Percentiles rank a stretch among this genome's conserved stretches.
These are phyloP conservation scores for Myotis findleyi DNA, from an alignment of 2,797 vertebrate species.

Conservation along the genomic window DNA sequence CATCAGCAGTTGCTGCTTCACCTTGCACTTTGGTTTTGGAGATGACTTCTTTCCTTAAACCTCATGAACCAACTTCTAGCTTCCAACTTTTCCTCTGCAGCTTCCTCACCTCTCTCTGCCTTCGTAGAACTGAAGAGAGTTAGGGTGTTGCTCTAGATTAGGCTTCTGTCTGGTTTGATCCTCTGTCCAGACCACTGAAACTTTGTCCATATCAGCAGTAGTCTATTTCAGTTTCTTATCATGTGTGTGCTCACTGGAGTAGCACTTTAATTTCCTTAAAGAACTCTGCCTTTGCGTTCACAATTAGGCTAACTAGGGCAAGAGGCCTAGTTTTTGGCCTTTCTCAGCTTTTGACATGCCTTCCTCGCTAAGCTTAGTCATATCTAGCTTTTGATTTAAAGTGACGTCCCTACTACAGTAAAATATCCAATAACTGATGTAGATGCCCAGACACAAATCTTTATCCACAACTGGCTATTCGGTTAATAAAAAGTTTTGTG, in stretches of 20 bases:
- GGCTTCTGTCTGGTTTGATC: not conserved
- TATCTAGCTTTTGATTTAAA: not conserved
- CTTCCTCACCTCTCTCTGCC: not conserved
- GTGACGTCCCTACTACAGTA: not conserved
- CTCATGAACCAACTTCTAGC: not conserved
- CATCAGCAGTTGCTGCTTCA: not conserved
- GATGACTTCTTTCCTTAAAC: not conserved
- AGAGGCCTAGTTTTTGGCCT: not conserved
- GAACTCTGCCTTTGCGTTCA: not conserved
- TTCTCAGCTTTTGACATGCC: not conserved
- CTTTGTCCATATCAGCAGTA: not conserved
- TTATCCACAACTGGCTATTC: not conserved
- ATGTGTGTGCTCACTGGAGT: not conserved
- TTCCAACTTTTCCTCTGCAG: not conserved
- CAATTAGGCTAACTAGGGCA: not conserved
- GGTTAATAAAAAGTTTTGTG: not conserved
- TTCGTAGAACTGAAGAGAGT: not conserved
- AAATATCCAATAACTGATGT: not conserved
- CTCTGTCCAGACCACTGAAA: not conserved
- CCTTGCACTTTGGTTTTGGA: not conserved
- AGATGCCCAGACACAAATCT: not conserved
- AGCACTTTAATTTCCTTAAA: not conserved
- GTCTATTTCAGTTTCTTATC: not conserved
- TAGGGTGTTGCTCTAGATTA: not conserved
- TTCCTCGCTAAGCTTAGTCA: not conserved